Percentiles rank a stretch among this genome's conserved stretches.
These are phyloP conservation scores for Calliphora vomitoria DNA, from an alignment of 2,888 invertebrate species.

Conservation along the genomic window DNA sequence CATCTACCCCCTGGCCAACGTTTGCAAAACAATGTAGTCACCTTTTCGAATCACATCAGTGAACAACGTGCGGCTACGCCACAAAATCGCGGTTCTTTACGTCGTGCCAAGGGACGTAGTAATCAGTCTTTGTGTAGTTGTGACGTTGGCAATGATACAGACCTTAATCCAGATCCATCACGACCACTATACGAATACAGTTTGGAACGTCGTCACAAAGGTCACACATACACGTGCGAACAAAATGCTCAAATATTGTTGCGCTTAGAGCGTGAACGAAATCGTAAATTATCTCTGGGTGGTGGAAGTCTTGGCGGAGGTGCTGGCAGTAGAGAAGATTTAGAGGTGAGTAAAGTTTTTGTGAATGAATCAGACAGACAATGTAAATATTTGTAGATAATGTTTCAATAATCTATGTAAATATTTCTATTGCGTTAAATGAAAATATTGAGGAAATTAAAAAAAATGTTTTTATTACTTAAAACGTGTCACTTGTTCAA, in stretches of 20 bases:
- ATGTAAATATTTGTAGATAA: background rate
- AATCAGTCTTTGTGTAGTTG: constrained; percentile 84
- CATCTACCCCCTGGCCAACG: constrained; percentile 63
- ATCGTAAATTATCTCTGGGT: constrained; percentile 81
- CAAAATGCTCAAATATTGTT: constrained; percentile 85
- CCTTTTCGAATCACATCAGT: constrained; percentile 82
- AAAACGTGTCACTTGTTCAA: background rate
- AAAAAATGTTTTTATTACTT: background rate
- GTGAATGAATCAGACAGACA: background rate
- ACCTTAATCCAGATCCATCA: constrained; percentile 83
- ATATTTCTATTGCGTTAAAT: background rate
- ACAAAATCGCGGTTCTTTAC: constrained; percentile 81
- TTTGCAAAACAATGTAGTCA: constrained; percentile 79
- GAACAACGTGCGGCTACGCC: constrained; percentile 63
- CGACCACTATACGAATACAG: constrained; percentile 85
- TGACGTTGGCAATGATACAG: constrained; percentile 83
- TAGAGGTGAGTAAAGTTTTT: constrained; percentile 64
- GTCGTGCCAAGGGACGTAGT: constrained; percentile 83
- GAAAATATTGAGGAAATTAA: background rate
- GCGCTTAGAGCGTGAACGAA: constrained; percentile 84
- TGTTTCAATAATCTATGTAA: constrained; percentile 10
- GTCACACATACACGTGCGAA: constrained; percentile 85
- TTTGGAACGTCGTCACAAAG: constrained; percentile 84
- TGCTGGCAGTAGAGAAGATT: constrained; percentile 67
- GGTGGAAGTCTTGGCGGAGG: constrained; percentile 68